Evolutionary conservation across 2,113 vertebrate species (phyloP).

Genomic region (Notothenia rossii): DNA sequence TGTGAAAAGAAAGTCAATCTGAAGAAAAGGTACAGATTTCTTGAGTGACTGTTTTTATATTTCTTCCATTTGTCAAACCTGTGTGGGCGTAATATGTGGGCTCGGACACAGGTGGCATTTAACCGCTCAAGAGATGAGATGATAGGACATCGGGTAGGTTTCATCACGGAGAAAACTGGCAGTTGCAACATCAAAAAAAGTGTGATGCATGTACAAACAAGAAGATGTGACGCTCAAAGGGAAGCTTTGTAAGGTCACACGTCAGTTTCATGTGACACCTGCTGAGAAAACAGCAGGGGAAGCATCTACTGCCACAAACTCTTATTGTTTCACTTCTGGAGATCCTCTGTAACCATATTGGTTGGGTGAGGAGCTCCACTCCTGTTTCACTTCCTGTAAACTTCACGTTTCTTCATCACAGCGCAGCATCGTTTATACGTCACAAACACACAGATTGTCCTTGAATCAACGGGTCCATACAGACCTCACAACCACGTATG

Average conservation of each 20-base stretch:
- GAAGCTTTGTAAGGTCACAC: conserved; percentile 15
- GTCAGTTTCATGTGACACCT: conserved; percentile 33
- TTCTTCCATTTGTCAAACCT: conserved; percentile 16
- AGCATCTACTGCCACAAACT: background rate
- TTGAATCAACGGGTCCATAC: background rate
- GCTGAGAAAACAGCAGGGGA: background rate
- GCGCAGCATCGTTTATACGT: background rate
- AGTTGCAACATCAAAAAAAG: conserved; percentile 25
- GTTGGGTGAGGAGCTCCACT: background rate
- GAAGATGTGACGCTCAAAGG: background rate
- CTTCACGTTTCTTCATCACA: conserved; percentile 1
- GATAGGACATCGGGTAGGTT: background rate
- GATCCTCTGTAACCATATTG: background rate
- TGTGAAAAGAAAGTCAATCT: conserved; percentile 13
- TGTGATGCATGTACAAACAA: background rate
- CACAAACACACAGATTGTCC: background rate
- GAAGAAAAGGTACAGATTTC: conserved; percentile 11
- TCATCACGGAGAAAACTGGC: conserved; percentile 7
- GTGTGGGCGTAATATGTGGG: conserved; percentile 19
- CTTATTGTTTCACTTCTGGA: conserved; percentile 30
- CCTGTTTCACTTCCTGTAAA: conserved; percentile 64
- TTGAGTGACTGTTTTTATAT: background rate
- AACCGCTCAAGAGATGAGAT: conserved; percentile 12
- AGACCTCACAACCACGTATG: too few species aligned
- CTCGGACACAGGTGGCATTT: conserved; percentile 26